Evolutionary conservation across 2,888 invertebrate species (phyloP), one percentile per base, ranked within the genome.

Genomic region (Troides helena): DNA sequence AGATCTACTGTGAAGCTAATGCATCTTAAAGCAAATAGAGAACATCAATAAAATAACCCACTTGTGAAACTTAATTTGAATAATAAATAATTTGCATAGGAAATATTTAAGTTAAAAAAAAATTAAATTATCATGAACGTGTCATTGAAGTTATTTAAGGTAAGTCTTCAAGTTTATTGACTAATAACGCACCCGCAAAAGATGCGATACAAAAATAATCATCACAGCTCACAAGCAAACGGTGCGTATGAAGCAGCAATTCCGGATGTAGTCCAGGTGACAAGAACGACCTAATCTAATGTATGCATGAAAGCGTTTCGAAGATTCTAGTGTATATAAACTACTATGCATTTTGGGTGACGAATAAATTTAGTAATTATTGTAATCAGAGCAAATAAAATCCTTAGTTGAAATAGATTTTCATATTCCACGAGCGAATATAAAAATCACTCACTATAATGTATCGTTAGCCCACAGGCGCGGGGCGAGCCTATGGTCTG

Each of bases 1-100:
- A 92, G 92, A 92, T 92, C 92, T 92, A 92, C 88, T 84, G 87
- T 85, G 82, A 90, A 90, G 90, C 89, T 85, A 86, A 86, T 85
- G 85, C 83, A 85, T 85, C 85, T 87, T 88, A 86, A 87, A 89
- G 87, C 89, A 87, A 90, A 86, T 89, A 87, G 85, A 89, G 84
- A 88, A 89, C 85, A 81, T 85, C 79, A 84, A 86, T 81, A 83
- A 72, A 72, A 71, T 70, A 69, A 69, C 60, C 67, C 63, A 59
- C 50, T 53, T 56, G 12, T 67, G 36, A 67, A 62, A 67, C 67
- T 67, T 67, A 62, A 61, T 25, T 65, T 62, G 46, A 66, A 23
- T 62, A 70, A 69, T 62, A 63, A 60, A 67, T 56, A 60, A 60
- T n/a, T 23, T 46, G 43, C 57, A 63, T 36, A 23, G 65, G 62